Evolutionary conservation across 1,140 invertebrate species (phyloP).

Genomic region (Sitobion miscanthi): DNA sequence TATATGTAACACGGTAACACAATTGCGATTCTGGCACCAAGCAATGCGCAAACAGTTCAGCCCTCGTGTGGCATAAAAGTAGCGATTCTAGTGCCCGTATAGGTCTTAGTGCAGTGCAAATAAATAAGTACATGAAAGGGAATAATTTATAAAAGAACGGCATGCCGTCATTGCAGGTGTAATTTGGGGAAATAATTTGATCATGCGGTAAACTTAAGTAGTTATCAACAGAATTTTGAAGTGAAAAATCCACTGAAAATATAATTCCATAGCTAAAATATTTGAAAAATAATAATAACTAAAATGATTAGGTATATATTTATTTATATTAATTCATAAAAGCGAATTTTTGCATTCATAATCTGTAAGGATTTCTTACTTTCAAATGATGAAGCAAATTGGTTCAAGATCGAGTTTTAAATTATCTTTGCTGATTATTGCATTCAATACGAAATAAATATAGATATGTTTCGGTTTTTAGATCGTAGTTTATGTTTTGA

Average conservation of each 20-base stretch:
- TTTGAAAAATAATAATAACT: not conserved
- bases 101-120: not conserved
- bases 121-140: not conserved
- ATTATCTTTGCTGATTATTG: not conserved
- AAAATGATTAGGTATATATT: not conserved
- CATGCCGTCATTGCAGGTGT: not conserved
- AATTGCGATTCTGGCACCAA: not conserved
- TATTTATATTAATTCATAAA: not conserved
- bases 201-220: too few species aligned
- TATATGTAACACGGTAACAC: not conserved
- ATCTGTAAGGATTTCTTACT: not conserved
- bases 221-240: not conserved
- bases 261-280: not conserved
- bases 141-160: not conserved
- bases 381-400: not conserved
- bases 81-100: too few species aligned
- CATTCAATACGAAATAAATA: too few species aligned
- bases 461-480: too few species aligned
- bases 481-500: too few species aligned
- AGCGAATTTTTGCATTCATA: not conserved
- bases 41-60: too few species aligned
- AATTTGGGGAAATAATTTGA: not conserved
- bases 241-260: not conserved
- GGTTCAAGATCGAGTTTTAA: not conserved
- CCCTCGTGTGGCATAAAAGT: too few species aligned